phyloP scores from a whole-genome alignment of 2,113 vertebrate genomes.

The Cyprinodon tularosa region DNA sequence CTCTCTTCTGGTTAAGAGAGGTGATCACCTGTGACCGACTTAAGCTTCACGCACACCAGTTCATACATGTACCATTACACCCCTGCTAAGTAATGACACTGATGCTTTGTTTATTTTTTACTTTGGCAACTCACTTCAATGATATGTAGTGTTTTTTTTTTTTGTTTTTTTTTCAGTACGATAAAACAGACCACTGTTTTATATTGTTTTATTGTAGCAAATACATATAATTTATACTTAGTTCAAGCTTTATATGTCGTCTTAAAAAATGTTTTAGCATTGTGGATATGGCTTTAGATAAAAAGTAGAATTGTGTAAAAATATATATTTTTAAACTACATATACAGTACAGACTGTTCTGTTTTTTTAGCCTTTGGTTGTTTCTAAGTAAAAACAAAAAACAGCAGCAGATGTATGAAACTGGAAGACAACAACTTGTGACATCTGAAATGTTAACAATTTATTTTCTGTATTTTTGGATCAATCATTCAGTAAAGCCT shows the following conservation, averaged over 20 bases:
- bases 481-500: conserved; percentile 57
- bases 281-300: conserved; percentile 50
- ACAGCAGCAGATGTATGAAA: conserved; percentile 22
- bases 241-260: conserved; percentile 41
- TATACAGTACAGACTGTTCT: conserved; percentile 37
- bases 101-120: conserved; percentile 5
- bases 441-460: conserved; percentile 44
- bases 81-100: conserved; percentile 11
- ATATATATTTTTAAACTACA: conserved; percentile 28
- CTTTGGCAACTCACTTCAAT: not conserved
- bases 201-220: conserved; percentile 32
- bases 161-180: conserved; percentile 2
- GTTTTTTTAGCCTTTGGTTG: conserved; percentile 5
- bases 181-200: conserved; percentile 32
- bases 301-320: conserved; percentile 50
- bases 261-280: conserved; percentile 36
- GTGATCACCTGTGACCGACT: not conserved
- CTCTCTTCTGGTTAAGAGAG: not conserved
- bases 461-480: conserved; percentile 47
- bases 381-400: conserved; percentile 39
- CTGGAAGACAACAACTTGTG: conserved; percentile 16
- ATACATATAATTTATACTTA: conserved; percentile 49
- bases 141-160: conserved; percentile 5
- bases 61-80: not conserved
- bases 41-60: not conserved